Evolutionary conservation across 2,113 vertebrate genomes (phyloP).

Genomic region (Cettia cetti): DNA sequence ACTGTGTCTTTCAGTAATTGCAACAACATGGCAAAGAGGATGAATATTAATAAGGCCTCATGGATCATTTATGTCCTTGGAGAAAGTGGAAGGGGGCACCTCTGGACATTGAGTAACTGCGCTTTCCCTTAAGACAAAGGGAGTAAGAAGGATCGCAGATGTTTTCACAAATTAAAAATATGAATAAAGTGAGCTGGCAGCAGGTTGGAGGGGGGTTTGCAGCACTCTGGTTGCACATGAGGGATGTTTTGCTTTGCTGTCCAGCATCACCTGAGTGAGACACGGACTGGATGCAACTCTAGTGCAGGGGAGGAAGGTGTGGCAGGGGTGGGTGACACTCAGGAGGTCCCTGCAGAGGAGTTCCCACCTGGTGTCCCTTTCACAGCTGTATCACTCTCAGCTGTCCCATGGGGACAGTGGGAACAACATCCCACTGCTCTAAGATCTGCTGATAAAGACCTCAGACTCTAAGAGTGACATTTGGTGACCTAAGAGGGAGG

Average conservation of each 20-base stretch:
- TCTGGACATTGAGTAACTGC: slow-evolving; percentile 21
- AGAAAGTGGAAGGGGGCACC: not conserved
- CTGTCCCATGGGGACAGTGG: not conserved
- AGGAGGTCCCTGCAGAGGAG: not conserved
- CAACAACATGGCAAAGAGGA: slow-evolving; percentile 59
- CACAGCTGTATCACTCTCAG: not conserved
- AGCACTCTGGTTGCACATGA: not conserved
- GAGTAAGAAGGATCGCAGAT: not conserved
- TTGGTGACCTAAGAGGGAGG: not conserved
- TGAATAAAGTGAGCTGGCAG: not conserved
- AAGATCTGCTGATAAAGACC: not conserved
- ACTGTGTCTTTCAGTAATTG: slow-evolving; percentile 64
- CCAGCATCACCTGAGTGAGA: not conserved
- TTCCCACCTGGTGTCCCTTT: not conserved
- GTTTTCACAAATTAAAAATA: not conserved
- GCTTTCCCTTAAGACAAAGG: slow-evolving; percentile 14
- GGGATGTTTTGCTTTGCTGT: not conserved
- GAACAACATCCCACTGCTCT: not conserved
- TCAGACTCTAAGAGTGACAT: not conserved
- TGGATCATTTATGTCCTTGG: slow-evolving; percentile 45
- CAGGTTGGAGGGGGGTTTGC: not conserved
- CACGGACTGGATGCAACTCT: accelerated
- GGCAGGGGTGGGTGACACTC: not conserved
- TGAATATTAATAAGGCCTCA: slow-evolving; percentile 63
- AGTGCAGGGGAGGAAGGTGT: not conserved